phyloP scores from a whole-genome alignment of 2,888 invertebrate genomes.

The Biston betularia region DNA sequence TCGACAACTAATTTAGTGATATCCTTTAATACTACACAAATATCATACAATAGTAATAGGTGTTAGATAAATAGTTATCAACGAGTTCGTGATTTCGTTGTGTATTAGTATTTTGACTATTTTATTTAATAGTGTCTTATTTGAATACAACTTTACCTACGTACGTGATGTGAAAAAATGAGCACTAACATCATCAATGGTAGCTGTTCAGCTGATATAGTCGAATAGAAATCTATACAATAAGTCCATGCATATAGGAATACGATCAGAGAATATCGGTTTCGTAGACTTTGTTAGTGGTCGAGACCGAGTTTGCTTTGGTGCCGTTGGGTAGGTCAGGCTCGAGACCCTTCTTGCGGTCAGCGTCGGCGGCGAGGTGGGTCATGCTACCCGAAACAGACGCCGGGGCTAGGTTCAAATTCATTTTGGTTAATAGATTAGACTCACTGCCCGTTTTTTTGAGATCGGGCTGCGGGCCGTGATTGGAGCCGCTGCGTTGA shows the following conservation, averaged over 20 bases:
- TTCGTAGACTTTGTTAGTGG: slow-evolving; percentile 94
- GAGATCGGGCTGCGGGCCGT: slow-evolving; percentile 88
- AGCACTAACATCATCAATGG: slow-evolving; percentile 2
- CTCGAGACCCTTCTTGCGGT: slow-evolving; percentile 46
- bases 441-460: slow-evolving; percentile 96
- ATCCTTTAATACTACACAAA: not conserved
- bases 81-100: slow-evolving; percentile 18
- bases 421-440: slow-evolving; percentile 94
- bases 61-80: slow-evolving; percentile 32
- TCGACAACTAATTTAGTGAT: slow-evolving; percentile 9
- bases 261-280: slow-evolving; percentile 95
- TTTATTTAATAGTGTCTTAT: slow-evolving; percentile 20
- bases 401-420: slow-evolving; percentile 87
- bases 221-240: not conserved
- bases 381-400: slow-evolving; percentile 77
- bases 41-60: slow-evolving; percentile 20
- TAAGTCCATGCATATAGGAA: not conserved
- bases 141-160: slow-evolving; percentile 8
- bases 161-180: slow-evolving; percentile 11
- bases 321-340: slow-evolving; percentile 39
- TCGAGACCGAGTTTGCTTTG: slow-evolving; percentile 73
- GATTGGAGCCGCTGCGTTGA: slow-evolving; percentile 91
- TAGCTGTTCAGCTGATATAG: slow-evolving; percentile 51
- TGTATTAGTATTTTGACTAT: slow-evolving; percentile 16
- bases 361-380: slow-evolving; percentile 64